Evolutionary conservation across 2,888 invertebrate species (phyloP).

Genomic region (Diplazon laetatorius): DNA sequence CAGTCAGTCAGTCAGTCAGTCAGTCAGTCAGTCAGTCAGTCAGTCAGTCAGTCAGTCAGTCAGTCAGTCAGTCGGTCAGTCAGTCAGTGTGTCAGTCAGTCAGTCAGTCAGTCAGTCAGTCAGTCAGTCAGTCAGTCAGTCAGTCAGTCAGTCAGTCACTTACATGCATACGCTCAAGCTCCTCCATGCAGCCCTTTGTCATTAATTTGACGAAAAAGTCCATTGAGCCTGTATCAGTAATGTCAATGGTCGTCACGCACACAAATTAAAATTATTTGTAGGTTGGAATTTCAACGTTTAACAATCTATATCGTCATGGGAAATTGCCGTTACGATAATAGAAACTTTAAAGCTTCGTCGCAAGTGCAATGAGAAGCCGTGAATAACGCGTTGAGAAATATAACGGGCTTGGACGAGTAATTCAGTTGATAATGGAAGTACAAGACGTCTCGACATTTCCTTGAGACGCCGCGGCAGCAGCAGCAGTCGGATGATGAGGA

Average conservation of each 20-base stretch:
- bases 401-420: conserved; percentile 39
- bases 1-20: too few relatives aligned
- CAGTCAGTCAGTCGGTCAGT: too few relatives aligned
- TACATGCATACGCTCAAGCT: too few relatives aligned
- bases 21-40: too few relatives aligned
- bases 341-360: conserved; percentile 17
- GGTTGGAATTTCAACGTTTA: neutral
- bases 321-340: neutral
- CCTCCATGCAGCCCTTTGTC: too few relatives aligned
- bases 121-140: too few relatives aligned
- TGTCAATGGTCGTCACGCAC: too few relatives aligned
- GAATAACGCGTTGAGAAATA: conserved; percentile 62
- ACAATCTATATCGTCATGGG: neutral
- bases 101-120: too few relatives aligned
- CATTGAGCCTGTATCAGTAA: neutral
- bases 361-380: conserved; percentile 28
- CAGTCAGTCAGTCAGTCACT: too few relatives aligned
- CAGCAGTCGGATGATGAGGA: conserved; percentile 31
- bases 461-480: conserved; percentile 21
- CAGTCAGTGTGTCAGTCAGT: too few relatives aligned
- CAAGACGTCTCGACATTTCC: conserved; percentile 53
- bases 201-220: neutral
- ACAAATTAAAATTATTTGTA: neutral
- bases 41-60: too few relatives aligned
- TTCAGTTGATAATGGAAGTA: conserved; percentile 53